These are phyloP conservation scores for Portunus trituberculatus DNA, from an alignment of 1,140 invertebrate species.

Conservation along the genomic window DNA sequence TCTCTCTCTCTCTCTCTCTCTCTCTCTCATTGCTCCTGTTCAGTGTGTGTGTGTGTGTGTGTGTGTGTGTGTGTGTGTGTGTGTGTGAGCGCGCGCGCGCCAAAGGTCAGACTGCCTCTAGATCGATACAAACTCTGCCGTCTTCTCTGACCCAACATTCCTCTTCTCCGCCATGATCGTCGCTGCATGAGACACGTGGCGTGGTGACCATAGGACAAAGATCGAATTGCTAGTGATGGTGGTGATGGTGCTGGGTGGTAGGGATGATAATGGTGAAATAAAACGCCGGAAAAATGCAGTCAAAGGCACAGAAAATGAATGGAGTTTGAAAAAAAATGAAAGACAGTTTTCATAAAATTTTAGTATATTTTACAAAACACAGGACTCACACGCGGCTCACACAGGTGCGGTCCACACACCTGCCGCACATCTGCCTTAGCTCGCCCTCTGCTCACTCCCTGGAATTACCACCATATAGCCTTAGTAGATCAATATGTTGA, in stretches of 20 bases:
- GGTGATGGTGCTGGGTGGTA: neutral
- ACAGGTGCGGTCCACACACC: conserved; percentile 59
- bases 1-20: too few relatives aligned
- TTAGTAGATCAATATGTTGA: too few relatives aligned
- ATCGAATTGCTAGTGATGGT: neutral
- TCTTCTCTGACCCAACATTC: neutral
- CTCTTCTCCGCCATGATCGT: neutral
- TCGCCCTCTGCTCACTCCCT: neutral
- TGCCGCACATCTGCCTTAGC: neutral
- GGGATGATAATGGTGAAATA: neutral
- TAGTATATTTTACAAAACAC: conserved; percentile 61
- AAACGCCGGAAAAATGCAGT: neutral
- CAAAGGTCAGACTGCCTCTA: neutral
- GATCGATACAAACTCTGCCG: neutral
- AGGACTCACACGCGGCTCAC: conserved; percentile 40
- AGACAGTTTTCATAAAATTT: conserved; percentile 38
- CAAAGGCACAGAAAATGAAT: neutral
- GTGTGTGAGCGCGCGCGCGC: neutral
- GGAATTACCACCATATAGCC: neutral
- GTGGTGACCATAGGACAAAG: too few relatives aligned
- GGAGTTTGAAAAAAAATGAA: neutral
- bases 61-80: conserved; percentile 6
- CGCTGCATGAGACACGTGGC: neutral
- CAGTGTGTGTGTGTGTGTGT: too few relatives aligned
- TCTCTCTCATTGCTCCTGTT: too few relatives aligned